These are phyloP conservation scores for Andrena minutula DNA, from an alignment of 2,888 invertebrate genomes.

Conservation along the genomic window DNA sequence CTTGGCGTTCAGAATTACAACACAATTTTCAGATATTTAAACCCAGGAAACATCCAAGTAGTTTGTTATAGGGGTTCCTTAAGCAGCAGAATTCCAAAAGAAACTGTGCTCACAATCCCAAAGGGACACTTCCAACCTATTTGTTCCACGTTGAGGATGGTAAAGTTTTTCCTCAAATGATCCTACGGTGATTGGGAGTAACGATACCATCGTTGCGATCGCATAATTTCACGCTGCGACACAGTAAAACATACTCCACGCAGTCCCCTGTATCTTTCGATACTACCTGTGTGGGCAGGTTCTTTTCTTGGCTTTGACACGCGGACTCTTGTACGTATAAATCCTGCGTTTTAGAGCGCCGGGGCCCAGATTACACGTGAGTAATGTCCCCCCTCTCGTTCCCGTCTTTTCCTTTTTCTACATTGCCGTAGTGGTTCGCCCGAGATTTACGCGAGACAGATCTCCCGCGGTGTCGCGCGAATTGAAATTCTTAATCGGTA, in stretches of 20 bases:
- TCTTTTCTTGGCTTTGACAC: constrained; percentile 49
- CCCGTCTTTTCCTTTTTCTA: constrained; percentile 38
- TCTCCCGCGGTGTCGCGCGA: constrained; percentile 53
- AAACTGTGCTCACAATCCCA: neutral
- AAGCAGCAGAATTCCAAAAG: neutral
- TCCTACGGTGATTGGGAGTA: constrained; percentile 35
- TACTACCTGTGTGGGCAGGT: constrained; percentile 56
- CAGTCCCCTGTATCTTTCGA: constrained; percentile 32
- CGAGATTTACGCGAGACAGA: constrained; percentile 60
- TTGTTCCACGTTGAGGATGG: constrained; percentile 47
- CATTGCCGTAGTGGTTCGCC: constrained; percentile 35
- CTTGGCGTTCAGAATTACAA: neutral
- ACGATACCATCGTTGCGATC: constrained; percentile 18
- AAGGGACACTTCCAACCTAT: constrained; percentile 16
- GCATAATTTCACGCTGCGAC: constrained; percentile 58
- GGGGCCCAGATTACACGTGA: constrained; percentile 45
- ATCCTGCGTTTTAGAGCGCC: constrained; percentile 53
- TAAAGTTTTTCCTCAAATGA: constrained; percentile 15
- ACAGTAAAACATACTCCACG: constrained; percentile 40
- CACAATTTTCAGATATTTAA: no score
- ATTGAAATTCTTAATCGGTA: constrained; percentile 61
- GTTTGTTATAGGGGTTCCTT: neutral
- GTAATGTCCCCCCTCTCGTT: constrained; percentile 38
- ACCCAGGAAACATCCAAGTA: no score
- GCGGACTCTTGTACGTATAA: constrained; percentile 48